These are phyloP conservation scores for Thumatha senex DNA, from an alignment of 2,888 invertebrate genomes.

Conservation along the genomic window DNA sequence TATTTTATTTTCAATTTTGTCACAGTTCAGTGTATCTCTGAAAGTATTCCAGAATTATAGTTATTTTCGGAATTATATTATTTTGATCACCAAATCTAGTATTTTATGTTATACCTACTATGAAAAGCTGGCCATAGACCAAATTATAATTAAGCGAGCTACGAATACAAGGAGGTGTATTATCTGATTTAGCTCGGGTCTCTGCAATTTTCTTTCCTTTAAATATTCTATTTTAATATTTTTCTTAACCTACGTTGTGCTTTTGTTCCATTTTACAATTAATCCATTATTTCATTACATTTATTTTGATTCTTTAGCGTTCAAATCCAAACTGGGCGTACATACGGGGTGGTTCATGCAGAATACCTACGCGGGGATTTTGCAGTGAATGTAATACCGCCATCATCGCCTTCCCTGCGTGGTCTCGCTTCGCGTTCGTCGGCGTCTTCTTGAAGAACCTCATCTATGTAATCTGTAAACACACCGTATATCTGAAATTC, in stretches of 20 bases:
- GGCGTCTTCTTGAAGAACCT: conserved; percentile 87
- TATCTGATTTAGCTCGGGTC: too few relatives aligned
- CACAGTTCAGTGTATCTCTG: too few relatives aligned
- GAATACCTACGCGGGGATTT: conserved; percentile 92
- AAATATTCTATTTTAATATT: too few relatives aligned
- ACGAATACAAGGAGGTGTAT: too few relatives aligned
- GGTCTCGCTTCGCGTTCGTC: conserved; percentile 72
- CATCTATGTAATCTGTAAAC: conserved; percentile 91
- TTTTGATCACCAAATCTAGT: too few relatives aligned
- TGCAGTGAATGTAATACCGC: conserved; percentile 95
- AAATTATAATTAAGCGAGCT: too few relatives aligned
- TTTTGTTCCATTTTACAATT: conserved; percentile 14
- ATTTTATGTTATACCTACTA: too few relatives aligned
- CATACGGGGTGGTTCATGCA: conserved; percentile 67
- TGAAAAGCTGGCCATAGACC: too few relatives aligned
- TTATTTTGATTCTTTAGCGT: conserved; percentile 28
- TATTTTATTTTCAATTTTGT: too few relatives aligned
- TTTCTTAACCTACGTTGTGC: conserved; percentile 17
- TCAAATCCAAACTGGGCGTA: conserved; percentile 67
- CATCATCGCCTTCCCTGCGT: conserved; percentile 87
- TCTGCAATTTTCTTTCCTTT: too few relatives aligned
- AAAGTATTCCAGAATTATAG: too few relatives aligned
- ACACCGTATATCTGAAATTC: conserved; percentile 6
- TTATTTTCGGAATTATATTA: too few relatives aligned
- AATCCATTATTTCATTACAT: background rate